A percentile compares a stretch with the other conserved stretches of the same genome.
These are phyloP conservation scores for Melipona bicolor DNA, from an alignment of 2,888 invertebrate genomes.

Conservation along the genomic window DNA sequence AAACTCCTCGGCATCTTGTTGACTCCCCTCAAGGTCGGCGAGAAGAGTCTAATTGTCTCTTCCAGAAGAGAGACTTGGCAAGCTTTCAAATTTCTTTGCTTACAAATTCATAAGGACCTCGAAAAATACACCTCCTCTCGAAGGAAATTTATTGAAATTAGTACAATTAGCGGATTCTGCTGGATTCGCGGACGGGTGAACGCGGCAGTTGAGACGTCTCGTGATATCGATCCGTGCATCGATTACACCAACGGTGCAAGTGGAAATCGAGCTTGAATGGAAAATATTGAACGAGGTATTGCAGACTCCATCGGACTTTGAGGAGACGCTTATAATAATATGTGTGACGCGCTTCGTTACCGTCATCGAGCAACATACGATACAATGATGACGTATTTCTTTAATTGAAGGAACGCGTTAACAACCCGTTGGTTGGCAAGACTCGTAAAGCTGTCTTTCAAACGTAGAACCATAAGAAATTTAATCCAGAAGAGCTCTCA, in stretches of 20 bases:
- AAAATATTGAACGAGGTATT: too few relatives aligned
- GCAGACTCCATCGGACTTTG: too few relatives aligned
- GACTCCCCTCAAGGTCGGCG: slow-evolving; percentile 66
- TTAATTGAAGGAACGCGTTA: slow-evolving; percentile 20
- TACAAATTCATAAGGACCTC: slow-evolving; percentile 67
- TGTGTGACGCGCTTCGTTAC: neutral
- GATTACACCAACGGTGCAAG: slow-evolving; percentile 19
- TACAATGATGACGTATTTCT: slow-evolving; percentile 13
- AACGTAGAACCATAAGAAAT: slow-evolving; percentile 43
- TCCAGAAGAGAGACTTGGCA: slow-evolving; percentile 58
- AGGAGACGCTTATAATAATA: neutral
- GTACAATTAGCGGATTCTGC: slow-evolving; percentile 58
- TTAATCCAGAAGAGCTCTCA: slow-evolving; percentile 50
- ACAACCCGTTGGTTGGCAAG: slow-evolving; percentile 9
- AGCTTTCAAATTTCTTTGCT: slow-evolving; percentile 66
- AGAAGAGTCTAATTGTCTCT: slow-evolving; percentile 71
- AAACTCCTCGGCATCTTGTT: slow-evolving; percentile 68
- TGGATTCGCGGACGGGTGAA: slow-evolving; percentile 5
- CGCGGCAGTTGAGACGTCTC: neutral
- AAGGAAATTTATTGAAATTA: slow-evolving; percentile 57
- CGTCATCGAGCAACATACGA: neutral
- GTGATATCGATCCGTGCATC: slow-evolving; percentile 41
- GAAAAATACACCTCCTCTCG: slow-evolving; percentile 44
- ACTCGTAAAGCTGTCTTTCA: slow-evolving; percentile 29
- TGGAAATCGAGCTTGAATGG: neutral